These are phyloP conservation scores for Euplagia quadripunctaria DNA, from an alignment of 2,888 invertebrate species.

Conservation along the genomic window DNA sequence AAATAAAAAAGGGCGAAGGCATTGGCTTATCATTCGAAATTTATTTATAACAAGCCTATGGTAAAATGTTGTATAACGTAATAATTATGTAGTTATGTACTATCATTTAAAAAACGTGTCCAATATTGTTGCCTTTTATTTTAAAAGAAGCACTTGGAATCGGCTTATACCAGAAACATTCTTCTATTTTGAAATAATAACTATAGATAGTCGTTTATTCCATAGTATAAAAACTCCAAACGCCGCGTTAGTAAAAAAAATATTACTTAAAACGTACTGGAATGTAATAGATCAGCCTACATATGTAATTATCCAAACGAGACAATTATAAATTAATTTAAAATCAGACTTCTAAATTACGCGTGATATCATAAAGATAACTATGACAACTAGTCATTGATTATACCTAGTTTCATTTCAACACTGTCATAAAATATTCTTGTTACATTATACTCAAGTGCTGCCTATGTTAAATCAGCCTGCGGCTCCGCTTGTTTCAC, in stretches of 20 bases:
- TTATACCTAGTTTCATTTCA: not conserved
- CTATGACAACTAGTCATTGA: not conserved
- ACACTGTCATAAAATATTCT: not conserved
- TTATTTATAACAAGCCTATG: not conserved
- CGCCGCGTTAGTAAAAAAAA: not conserved
- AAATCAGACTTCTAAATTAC: not conserved
- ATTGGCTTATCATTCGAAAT: too few species aligned
- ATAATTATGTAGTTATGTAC: not conserved
- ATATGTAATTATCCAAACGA: not conserved
- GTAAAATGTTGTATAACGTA: not conserved
- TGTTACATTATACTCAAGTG: not conserved
- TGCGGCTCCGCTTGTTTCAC: not conserved
- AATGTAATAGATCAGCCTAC: not conserved
- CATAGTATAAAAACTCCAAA: not conserved
- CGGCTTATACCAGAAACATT: not conserved
- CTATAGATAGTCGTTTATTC: not conserved
- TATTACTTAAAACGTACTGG: not conserved
- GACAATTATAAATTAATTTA: not conserved
- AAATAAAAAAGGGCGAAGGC: not conserved
- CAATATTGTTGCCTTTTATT: too few species aligned
- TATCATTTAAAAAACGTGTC: not conserved
- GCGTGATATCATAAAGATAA: not conserved
- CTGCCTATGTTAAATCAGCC: not conserved
- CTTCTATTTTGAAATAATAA: not conserved
- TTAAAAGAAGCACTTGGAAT: not conserved